Evolutionary conservation across 2,888 invertebrate genomes (phyloP).

Genomic region (Xylocampa areola): DNA sequence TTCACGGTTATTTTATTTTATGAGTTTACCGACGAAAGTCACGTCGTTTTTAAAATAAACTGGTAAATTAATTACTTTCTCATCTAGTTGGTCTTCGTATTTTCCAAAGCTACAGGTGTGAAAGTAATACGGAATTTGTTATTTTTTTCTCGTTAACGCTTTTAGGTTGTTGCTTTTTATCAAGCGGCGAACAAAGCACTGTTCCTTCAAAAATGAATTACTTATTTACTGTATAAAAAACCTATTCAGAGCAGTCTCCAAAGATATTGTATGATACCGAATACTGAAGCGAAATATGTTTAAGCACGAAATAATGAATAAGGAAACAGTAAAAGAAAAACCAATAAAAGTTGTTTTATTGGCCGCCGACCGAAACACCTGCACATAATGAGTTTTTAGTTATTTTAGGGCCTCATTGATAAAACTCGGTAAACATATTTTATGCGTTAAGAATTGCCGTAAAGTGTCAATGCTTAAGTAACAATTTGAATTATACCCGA

Average conservation of each 20-base stretch:
- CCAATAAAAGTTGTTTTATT: slow-evolving; percentile 83
- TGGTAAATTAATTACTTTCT: slow-evolving; percentile 49
- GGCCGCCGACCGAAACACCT: slow-evolving; percentile 76
- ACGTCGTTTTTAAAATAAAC: slow-evolving; percentile 43
- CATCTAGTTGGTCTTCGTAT: slow-evolving; percentile 47
- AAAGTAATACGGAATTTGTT: slow-evolving; percentile 30
- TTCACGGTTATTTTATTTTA: slow-evolving; percentile 59
- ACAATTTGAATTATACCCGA: not conserved
- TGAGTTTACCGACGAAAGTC: slow-evolving; percentile 50
- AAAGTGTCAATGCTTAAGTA: not conserved
- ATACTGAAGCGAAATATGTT: slow-evolving; percentile 60
- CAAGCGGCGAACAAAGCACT: not conserved
- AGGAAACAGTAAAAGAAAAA: slow-evolving; percentile 77
- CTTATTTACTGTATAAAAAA: slow-evolving; percentile 15
- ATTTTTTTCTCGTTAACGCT: slow-evolving; percentile 23
- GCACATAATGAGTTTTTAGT: slow-evolving; percentile 80
- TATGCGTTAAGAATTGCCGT: slow-evolving; percentile 8
- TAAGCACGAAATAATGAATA: slow-evolving; percentile 68
- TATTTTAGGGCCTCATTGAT: slow-evolving; percentile 64
- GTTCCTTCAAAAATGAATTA: slow-evolving; percentile 8
- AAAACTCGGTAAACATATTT: slow-evolving; percentile 51
- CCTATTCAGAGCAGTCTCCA: slow-evolving; percentile 1
- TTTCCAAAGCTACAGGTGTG: slow-evolving; percentile 49
- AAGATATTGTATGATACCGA: slow-evolving; percentile 37
- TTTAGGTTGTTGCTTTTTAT: slow-evolving; percentile 28